These are phyloP conservation scores for Drosophila prolongata DNA, from an alignment of 2,888 invertebrate genomes.

Conservation along the genomic window DNA sequence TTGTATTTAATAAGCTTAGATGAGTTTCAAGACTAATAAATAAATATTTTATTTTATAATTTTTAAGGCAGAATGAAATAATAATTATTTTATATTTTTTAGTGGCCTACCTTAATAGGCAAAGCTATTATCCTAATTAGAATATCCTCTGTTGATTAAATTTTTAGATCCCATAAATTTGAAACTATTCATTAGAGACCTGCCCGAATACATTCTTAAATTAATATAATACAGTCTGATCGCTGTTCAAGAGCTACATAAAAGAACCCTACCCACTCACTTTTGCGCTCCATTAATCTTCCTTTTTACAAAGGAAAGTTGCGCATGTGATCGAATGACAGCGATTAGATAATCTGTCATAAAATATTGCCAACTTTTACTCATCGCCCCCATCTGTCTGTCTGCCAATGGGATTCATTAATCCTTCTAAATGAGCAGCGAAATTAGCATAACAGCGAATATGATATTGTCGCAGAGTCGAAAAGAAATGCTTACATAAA, in stretches of 20 bases:
- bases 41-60: too few species aligned
- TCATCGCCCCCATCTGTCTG: slow-evolving; percentile 15
- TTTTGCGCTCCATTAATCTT: not conserved
- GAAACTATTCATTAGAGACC: not conserved
- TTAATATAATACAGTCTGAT: too few species aligned
- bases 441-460: slow-evolving; percentile 43
- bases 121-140: too few species aligned
- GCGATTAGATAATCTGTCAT: slow-evolving; percentile 26
- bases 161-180: not conserved
- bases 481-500: slow-evolving; percentile 47
- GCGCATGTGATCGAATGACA: not conserved
- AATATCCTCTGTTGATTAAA: too few species aligned
- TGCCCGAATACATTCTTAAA: too few species aligned
- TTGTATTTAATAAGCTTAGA: too few species aligned
- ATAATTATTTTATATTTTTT: too few species aligned
- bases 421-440: slow-evolving; percentile 47
- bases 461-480: slow-evolving; percentile 10
- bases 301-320: slow-evolving; percentile 20
- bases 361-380: slow-evolving; percentile 40
- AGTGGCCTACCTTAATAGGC: too few species aligned
- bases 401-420: slow-evolving; percentile 31
- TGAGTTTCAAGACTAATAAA: too few species aligned
- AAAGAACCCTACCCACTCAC: slow-evolving; percentile 3
- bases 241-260: too few species aligned
- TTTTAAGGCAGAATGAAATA: too few species aligned